These are phyloP conservation scores for Pomatorhinus ruficollis DNA, from an alignment of 2,113 vertebrate genomes.

Conservation along the genomic window DNA sequence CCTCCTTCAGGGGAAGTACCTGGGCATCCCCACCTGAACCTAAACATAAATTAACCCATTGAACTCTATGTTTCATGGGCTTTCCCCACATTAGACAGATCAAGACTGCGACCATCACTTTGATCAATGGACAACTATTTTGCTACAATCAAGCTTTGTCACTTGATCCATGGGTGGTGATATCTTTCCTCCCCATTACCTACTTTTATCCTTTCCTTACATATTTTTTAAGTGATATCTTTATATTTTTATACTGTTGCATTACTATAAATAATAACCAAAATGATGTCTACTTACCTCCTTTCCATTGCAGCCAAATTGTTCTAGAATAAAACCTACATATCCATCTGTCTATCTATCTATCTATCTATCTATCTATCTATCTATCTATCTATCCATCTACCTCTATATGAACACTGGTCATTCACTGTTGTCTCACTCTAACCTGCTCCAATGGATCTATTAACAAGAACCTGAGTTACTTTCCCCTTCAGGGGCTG, in stretches of 20 bases:
- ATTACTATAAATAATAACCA: background rate
- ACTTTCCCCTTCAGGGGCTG: accelerated
- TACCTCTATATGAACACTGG: background rate
- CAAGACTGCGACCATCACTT: background rate
- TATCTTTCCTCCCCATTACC: background rate
- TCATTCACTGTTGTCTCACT: background rate
- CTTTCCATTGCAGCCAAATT: background rate
- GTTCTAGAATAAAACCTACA: background rate
- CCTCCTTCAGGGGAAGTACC: background rate
- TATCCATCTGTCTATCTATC: background rate
- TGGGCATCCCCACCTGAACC: background rate
- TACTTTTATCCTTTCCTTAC: background rate
- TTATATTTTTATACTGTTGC: background rate
- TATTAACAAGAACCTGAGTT: background rate
- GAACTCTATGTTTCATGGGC: background rate
- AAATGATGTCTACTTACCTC: background rate
- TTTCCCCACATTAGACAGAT: background rate
- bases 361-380: background rate
- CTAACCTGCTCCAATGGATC: background rate
- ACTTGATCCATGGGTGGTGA: background rate
- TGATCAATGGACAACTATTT: accelerated
- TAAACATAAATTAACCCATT: background rate
- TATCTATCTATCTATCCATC: background rate
- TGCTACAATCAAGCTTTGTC: background rate
- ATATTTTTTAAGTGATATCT: background rate